Evolutionary conservation across 2,888 invertebrate genomes (phyloP).

Genomic region (Noctua janthe): DNA sequence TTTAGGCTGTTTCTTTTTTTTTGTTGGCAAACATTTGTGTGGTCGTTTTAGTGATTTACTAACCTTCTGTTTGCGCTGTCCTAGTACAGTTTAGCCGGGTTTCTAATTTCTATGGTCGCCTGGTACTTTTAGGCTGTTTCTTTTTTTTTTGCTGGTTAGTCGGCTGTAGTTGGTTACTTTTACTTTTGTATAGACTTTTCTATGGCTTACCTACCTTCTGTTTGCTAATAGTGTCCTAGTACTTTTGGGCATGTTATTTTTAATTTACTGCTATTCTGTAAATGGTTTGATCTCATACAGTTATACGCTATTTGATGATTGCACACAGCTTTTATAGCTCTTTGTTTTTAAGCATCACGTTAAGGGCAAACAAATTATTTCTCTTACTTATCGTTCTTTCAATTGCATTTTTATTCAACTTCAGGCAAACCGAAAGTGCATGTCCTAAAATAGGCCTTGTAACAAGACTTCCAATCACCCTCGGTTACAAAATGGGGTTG

Average conservation of each 20-base stretch:
- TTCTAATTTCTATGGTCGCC: slow-evolving; percentile 16
- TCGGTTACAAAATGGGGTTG: slow-evolving; percentile 1
- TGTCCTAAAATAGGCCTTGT: neutral
- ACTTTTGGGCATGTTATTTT: neutral
- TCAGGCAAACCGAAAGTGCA: neutral
- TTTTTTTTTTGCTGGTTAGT: neutral
- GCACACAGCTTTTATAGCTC: too few relatives aligned
- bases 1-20: slow-evolving; percentile 5
- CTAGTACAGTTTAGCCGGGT: slow-evolving; percentile 1
- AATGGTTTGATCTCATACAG: neutral
- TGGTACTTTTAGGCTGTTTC: neutral
- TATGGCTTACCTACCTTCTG: neutral
- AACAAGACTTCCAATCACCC: neutral
- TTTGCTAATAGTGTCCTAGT: slow-evolving; percentile 16
- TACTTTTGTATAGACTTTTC: neutral
- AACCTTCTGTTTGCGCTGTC: neutral
- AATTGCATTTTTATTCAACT: neutral
- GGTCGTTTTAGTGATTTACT: neutral
- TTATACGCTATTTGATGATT: neutral
- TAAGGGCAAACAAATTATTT: too few relatives aligned
- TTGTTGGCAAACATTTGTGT: neutral
- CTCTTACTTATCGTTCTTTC: neutral
- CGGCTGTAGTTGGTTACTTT: neutral
- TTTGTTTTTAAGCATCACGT: too few relatives aligned
- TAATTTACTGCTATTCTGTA: neutral